These are phyloP conservation scores for Brachylomia viminalis DNA, from an alignment of 2,888 invertebrate species.

Conservation along the genomic window DNA sequence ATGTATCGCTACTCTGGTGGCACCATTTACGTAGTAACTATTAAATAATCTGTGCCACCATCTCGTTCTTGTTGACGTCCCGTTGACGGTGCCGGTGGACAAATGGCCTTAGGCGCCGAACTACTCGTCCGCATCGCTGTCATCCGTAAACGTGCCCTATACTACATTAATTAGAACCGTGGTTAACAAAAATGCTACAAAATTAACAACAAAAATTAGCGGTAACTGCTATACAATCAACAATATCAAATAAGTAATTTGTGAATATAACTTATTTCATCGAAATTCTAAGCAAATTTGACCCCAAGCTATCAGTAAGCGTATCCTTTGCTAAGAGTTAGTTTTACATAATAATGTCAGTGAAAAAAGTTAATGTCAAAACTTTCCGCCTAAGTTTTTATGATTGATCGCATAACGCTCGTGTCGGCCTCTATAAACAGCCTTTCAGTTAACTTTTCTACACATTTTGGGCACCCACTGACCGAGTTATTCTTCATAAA, in stretches of 20 bases:
- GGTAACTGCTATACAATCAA: too few species aligned
- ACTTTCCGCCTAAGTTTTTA: slow-evolving; percentile 21
- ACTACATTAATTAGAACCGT: too few species aligned
- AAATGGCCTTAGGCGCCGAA: not conserved
- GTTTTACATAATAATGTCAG: not conserved
- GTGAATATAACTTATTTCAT: slow-evolving; percentile 9
- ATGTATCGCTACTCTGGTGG: too few species aligned
- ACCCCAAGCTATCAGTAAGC: not conserved
- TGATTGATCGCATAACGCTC: slow-evolving; percentile 40
- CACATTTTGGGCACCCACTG: slow-evolving; percentile 21
- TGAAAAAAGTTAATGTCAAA: slow-evolving; percentile 32
- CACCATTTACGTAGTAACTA: too few species aligned
- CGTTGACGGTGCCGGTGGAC: not conserved
- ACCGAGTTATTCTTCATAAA: slow-evolving; percentile 26
- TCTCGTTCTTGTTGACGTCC: too few species aligned
- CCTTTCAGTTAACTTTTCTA: slow-evolving; percentile 27
- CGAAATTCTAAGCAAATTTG: not conserved
- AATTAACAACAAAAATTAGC: too few species aligned
- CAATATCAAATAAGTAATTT: not conserved
- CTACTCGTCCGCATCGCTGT: too few species aligned
- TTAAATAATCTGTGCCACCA: too few species aligned
- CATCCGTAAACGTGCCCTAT: too few species aligned
- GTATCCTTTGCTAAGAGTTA: slow-evolving; percentile 13
- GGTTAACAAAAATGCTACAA: too few species aligned
- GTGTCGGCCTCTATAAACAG: not conserved